Evolutionary conservation across 2,888 invertebrate genomes (phyloP), one percentile per base, ranked within the genome.

Genomic region (Atethmia centrago): DNA sequence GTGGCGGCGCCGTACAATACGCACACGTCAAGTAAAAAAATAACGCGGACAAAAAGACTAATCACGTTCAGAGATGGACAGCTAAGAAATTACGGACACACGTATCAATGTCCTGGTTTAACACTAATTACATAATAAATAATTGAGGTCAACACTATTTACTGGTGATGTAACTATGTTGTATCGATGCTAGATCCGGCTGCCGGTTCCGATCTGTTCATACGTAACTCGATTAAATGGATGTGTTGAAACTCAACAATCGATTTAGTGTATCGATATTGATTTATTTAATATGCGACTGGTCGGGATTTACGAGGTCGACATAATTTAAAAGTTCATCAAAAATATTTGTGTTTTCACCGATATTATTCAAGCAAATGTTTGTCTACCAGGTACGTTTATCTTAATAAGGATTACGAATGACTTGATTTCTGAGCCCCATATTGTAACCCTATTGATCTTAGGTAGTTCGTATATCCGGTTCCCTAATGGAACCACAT

Each of bases 141-240:
- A 84, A 87, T 88, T 86, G 91, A 88, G 93, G 93, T 90, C 91
- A 88, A 78, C 82, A 84, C 84, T 88, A 88, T 87, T 87, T 87
- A 82, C 70, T 85, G 85, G 89, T 93, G 90, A 92, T 89, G 88
- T 89, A 92, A 92, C 87, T 49, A 82, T 61, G 53, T 71, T 80
- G 80, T 87, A 87, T 84, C 84, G 88, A 87, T 85, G 85, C 77
- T 88, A 91, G 91, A 92, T 93, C 92, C 94, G 93, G 93, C 87
- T 88, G 80, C 82, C 77, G 82, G 88, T 92, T 92, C 92, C 93
- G 92, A 86, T 80, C 80, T 51, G 77, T 70, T 77, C 80, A 82
- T 86, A 91, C 87, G 88, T 87, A 89, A 89, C 84, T 75, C 70
- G 51, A 82, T 83, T 85, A 74, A 58, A 74, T 75, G 51, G 85